Conservation (phyloP, 2,113 vertebrate species). For the Grus americana region DNA sequence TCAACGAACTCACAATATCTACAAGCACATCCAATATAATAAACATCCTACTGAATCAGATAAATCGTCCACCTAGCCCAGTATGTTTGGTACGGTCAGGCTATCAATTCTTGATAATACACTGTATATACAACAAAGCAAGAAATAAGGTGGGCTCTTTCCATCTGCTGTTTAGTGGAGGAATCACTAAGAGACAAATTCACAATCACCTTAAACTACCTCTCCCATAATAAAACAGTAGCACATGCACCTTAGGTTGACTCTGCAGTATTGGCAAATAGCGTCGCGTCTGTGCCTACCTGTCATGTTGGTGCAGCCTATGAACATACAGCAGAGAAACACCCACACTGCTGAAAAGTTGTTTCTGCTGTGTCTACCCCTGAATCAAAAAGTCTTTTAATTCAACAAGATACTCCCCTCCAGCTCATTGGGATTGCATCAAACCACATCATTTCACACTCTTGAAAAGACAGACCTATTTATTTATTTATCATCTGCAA, state of each 20-base stretch:
- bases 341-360: background rate
- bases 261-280: background rate
- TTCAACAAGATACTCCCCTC: background rate
- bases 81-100: background rate
- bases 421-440: background rate
- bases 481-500: background rate
- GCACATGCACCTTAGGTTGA: background rate
- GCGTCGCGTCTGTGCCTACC: rapidly evolving
- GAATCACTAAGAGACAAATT: background rate
- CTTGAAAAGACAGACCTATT: background rate
- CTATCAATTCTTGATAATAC: background rate
- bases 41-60: background rate
- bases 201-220: background rate
- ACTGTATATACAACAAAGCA: background rate
- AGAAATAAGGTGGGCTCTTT: background rate
- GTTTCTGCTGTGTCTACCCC: background rate
- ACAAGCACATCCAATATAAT: background rate
- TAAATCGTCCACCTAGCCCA: background rate
- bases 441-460: background rate
- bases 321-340: background rate
- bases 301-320: background rate
- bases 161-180: background rate
- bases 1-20: background rate
- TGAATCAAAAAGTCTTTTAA: background rate
- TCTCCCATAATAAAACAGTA: background rate